These are phyloP conservation scores for Drosophila bifasciata DNA, from an alignment of 1,140 invertebrate genomes.

Conservation along the genomic window DNA sequence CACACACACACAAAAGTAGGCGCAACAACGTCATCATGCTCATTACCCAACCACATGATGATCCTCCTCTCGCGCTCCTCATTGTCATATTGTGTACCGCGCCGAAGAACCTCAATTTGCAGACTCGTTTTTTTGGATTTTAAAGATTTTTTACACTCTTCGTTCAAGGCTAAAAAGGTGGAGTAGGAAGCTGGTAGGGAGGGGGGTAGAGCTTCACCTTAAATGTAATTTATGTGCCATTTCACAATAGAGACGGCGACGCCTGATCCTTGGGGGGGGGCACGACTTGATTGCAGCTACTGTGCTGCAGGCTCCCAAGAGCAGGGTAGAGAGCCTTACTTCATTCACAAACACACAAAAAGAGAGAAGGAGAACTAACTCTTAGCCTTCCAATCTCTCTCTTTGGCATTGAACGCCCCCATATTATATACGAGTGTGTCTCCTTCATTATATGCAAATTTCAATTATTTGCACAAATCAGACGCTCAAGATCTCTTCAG, in stretches of 20 bases:
- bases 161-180: constrained; percentile 58
- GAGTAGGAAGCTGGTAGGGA: no score
- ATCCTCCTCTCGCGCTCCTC: no score
- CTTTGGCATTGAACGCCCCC: constrained; percentile 41
- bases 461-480: constrained; percentile 83
- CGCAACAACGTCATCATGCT: constrained; percentile 59
- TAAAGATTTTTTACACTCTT: neutral
- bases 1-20: constrained; percentile 65
- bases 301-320: constrained; percentile 58
- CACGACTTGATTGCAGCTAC: constrained; percentile 74
- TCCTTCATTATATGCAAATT: constrained; percentile 81
- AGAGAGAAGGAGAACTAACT: neutral
- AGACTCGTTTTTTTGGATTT: constrained; percentile 38
- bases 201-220: constrained; percentile 49
- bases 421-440: constrained; percentile 11
- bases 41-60: constrained; percentile 24
- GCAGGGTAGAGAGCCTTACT: neutral
- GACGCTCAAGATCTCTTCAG: constrained; percentile 66
- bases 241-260: constrained; percentile 57
- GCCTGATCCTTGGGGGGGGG: constrained; percentile 29
- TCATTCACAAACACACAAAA: constrained; percentile 33
- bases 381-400: neutral
- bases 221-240: constrained; percentile 76
- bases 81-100: constrained; percentile 36
- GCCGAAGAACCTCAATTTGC: constrained; percentile 48